Evolutionary conservation across 2,797 vertebrate genomes (phyloP).

Genomic region (Danionella dracula): DNA sequence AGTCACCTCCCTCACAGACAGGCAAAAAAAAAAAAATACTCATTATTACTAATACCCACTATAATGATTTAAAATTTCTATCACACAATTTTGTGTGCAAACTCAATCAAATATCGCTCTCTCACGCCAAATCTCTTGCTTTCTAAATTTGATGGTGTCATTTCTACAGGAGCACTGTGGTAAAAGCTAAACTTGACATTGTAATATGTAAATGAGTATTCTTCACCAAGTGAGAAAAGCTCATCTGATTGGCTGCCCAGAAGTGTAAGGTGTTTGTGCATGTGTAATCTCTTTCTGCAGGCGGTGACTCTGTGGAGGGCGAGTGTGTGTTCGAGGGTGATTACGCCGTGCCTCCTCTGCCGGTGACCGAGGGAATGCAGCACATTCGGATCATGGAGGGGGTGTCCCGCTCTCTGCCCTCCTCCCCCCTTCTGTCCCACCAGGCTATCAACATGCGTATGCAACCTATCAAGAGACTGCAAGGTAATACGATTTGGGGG

Average conservation of each 20-base stretch:
- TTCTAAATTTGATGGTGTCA: background rate
- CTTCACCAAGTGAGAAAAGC: background rate
- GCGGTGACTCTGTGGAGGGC: conserved; percentile 63
- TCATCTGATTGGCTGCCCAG: background rate
- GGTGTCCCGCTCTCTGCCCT: conserved; percentile 85
- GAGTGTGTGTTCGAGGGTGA: conserved; percentile 66
- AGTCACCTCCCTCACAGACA: too few relatives aligned
- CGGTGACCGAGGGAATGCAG: conserved; percentile 86
- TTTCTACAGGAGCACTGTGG: conserved; percentile 16
- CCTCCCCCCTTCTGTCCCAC: conserved; percentile 85
- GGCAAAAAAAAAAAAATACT: too few relatives aligned
- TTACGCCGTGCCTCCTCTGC: conserved; percentile 73
- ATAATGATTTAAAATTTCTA: too few relatives aligned
- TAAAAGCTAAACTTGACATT: conserved; percentile 19
- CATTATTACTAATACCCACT: too few relatives aligned
- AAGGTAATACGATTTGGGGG: conserved; percentile 64
- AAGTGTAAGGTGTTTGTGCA: background rate
- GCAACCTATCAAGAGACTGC: conserved; percentile 83
- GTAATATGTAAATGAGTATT: background rate
- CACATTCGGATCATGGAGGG: conserved; percentile 91
- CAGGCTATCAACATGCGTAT: conserved; percentile 86
- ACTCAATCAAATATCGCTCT: too few relatives aligned
- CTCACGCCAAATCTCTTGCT: background rate
- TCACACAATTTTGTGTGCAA: too few relatives aligned
- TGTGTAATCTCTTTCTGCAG: conserved; percentile 23